Evolutionary conservation across 1,140 invertebrate species (phyloP).

Genomic region (Pantala flavescens): DNA sequence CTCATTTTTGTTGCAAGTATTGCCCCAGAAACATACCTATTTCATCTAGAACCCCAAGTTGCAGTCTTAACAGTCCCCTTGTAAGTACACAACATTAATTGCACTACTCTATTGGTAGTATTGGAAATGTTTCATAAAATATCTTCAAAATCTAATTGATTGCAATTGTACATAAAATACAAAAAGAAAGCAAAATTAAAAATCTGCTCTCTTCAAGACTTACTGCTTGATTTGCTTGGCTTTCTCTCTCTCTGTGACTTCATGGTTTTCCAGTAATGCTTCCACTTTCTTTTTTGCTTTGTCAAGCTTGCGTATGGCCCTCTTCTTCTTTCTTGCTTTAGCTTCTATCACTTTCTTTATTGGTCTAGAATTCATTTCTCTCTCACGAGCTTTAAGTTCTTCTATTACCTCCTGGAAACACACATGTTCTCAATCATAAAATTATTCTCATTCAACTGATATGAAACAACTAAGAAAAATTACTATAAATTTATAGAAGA

Average conservation of each 20-base stretch:
- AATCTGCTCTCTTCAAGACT: slow-evolving; percentile 29
- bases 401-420: slow-evolving; percentile 47
- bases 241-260: slow-evolving; percentile 85
- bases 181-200: too few relatives aligned
- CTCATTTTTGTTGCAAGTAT: too few relatives aligned
- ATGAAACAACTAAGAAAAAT: background rate
- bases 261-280: slow-evolving; percentile 75
- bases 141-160: too few relatives aligned
- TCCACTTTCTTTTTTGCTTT: slow-evolving; percentile 95
- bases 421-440: background rate
- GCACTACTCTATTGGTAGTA: too few relatives aligned
- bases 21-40: too few relatives aligned
- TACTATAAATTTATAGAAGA: too few relatives aligned
- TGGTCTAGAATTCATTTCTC: slow-evolving; percentile 85
- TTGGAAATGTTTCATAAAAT: too few relatives aligned
- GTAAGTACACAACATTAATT: too few relatives aligned
- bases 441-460: background rate
- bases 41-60: too few relatives aligned
- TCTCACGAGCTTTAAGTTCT: slow-evolving; percentile 62
- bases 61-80: too few relatives aligned
- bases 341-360: slow-evolving; percentile 99
- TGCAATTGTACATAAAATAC: too few relatives aligned
- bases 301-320: slow-evolving; percentile 73
- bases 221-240: slow-evolving; percentile 80
- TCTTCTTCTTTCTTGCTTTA: slow-evolving; percentile 92